A percentile compares a stretch with the other conserved stretches of the same genome.
phyloP scores from a whole-genome alignment of 2,888 invertebrate genomes.

The Drosophila algonquin region DNA sequence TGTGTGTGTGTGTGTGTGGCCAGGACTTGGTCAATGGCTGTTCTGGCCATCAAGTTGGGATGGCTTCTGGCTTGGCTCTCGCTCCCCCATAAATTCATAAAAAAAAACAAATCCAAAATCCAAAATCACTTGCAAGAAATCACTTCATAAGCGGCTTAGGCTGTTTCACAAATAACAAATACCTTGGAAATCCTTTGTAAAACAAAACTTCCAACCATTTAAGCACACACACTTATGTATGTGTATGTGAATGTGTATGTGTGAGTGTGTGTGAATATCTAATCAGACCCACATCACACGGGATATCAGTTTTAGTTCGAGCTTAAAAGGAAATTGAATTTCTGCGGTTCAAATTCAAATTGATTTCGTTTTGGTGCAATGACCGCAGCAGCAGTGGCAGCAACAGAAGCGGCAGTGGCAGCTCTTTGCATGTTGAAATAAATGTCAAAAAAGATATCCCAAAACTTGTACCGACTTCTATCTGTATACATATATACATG shows the following conservation, averaged over 20 bases:
- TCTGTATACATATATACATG: not conserved
- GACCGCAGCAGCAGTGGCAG: not conserved
- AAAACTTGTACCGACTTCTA: conserved; percentile 28
- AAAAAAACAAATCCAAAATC: too few species aligned
- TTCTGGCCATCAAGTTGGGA: conserved; percentile 31
- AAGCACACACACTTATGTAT: conserved; percentile 14
- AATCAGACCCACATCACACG: conserved; percentile 40
- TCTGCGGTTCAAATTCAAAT: conserved; percentile 27
- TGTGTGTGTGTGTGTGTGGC: conserved; percentile 22
- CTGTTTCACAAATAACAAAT: not conserved
- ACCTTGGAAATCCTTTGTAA: conserved; percentile 1
- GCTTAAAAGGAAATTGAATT: conserved; percentile 45
- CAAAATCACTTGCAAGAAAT: conserved; percentile 7
- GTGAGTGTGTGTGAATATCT: conserved; percentile 23
- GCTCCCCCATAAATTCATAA: conserved; percentile 3
- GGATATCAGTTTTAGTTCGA: conserved; percentile 6
- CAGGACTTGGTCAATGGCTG: conserved; percentile 12
- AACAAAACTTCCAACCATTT: not conserved
- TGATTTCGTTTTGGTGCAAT: conserved; percentile 20
- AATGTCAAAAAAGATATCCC: conserved; percentile 27
- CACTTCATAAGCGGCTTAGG: conserved; percentile 7
- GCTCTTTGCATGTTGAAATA: conserved; percentile 30
- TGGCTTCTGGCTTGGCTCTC: conserved; percentile 11
- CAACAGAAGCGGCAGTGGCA: not conserved
- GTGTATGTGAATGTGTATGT: too few species aligned